phyloP scores from a whole-genome alignment of 2,888 invertebrate species.

The Automeris io region DNA sequence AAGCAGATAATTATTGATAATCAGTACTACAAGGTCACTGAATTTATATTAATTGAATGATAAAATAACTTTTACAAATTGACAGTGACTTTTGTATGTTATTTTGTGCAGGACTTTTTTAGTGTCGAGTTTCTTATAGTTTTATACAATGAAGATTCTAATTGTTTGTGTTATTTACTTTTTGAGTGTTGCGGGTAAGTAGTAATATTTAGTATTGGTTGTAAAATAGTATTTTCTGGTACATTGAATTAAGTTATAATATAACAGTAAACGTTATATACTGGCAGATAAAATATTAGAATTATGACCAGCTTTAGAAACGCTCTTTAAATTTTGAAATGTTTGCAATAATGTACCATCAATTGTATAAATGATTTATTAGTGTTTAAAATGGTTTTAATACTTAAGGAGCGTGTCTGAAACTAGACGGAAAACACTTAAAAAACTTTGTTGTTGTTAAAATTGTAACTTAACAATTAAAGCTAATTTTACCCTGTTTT shows the following conservation, averaged over 20 bases:
- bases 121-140: neutral
- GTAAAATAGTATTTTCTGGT: neutral
- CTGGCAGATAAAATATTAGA: no score
- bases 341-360: no score
- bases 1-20: neutral
- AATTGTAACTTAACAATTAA: no score
- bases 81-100: conserved; percentile 9
- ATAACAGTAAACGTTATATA: no score
- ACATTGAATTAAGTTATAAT: neutral
- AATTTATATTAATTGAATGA: conserved; percentile 3
- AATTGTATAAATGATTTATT: no score
- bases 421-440: no score
- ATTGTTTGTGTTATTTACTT: conserved; percentile 27
- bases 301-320: no score
- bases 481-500: no score
- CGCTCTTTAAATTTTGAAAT: no score
- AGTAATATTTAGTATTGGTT: neutral
- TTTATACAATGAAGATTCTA: conserved; percentile 28
- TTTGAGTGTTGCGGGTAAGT: conserved; percentile 30
- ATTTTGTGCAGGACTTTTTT: neutral
- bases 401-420: no score
- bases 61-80: conserved; percentile 12
- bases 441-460: no score
- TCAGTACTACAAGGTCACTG: conserved; percentile 12
- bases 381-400: no score